Evolutionary conservation across 2,888 invertebrate genomes (phyloP).

Genomic region (Serripes groenlandicus): DNA sequence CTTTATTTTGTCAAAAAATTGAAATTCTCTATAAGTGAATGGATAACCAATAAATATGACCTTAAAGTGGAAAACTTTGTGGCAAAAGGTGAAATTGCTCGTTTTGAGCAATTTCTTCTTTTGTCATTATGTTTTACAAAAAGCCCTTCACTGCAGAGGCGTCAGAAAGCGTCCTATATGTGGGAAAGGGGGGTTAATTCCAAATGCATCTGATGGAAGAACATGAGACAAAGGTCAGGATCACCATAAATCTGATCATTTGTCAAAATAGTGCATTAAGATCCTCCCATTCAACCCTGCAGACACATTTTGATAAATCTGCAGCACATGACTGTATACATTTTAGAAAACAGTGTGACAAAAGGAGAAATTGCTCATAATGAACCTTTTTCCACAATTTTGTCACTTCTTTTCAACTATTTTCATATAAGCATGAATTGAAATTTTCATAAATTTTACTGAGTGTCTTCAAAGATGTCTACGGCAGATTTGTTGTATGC

Average conservation of each 20-base stretch:
- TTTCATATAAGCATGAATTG: not conserved
- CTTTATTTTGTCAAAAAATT: too few species aligned
- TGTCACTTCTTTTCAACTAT: not conserved
- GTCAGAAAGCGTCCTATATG: too few species aligned
- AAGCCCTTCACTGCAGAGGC: too few species aligned
- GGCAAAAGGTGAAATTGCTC: too few species aligned
- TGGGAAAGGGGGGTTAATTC: too few species aligned
- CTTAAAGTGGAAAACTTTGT: too few species aligned
- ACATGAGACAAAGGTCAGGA: not conserved
- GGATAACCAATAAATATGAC: too few species aligned
- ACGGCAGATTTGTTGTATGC: too few species aligned
- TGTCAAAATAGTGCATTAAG: conserved; percentile 25
- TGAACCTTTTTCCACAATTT: not conserved
- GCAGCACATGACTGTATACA: not conserved
- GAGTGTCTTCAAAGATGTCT: not conserved
- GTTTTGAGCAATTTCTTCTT: too few species aligned
- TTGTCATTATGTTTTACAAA: too few species aligned
- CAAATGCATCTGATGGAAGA: too few species aligned
- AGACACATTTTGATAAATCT: not conserved
- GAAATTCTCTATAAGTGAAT: too few species aligned
- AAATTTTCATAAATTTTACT: not conserved
- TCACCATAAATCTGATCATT: conserved; percentile 26
- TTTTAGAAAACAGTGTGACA: not conserved
- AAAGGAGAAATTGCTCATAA: not conserved
- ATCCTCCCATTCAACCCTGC: not conserved